These are phyloP conservation scores for Protaetia brevitarsis DNA, from an alignment of 1,140 invertebrate genomes.

Conservation along the genomic window DNA sequence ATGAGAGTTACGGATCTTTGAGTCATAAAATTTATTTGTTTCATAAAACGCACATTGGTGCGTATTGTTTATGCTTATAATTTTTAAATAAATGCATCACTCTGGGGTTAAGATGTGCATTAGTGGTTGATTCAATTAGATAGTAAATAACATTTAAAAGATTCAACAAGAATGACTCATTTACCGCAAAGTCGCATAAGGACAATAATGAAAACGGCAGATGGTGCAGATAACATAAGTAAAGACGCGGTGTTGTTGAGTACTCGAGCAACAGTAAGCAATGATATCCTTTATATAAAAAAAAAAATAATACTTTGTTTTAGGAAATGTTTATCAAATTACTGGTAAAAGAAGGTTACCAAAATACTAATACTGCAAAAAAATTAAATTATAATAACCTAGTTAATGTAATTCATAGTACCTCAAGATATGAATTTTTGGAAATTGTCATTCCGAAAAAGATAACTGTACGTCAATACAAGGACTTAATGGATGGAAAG, in stretches of 20 bases:
- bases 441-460: conserved; percentile 21
- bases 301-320: not conserved
- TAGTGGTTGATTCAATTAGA: no score
- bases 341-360: conserved; percentile 15
- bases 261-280: conserved; percentile 4
- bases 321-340: conserved; percentile 20
- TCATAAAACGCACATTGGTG: no score
- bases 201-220: conserved; percentile 24
- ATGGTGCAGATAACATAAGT: conserved; percentile 12
- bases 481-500: conserved; percentile 10
- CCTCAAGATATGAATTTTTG: not conserved
- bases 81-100: no score
- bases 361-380: conserved; percentile 4
- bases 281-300: not conserved
- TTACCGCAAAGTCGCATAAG: conserved; percentile 4
- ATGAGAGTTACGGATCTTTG: no score
- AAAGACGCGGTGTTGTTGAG: conserved; percentile 13
- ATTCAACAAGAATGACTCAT: conserved; percentile 6
- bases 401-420: conserved; percentile 21
- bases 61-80: no score
- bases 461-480: conserved; percentile 5
- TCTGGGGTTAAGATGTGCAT: no score
- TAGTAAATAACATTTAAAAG: no score
- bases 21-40: no score
- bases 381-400: conserved; percentile 22